A percentile compares a stretch with the other conserved stretches of the same genome.
Conservation (phyloP, 1,140 invertebrate species). For the Eumeta japonica region DNA sequence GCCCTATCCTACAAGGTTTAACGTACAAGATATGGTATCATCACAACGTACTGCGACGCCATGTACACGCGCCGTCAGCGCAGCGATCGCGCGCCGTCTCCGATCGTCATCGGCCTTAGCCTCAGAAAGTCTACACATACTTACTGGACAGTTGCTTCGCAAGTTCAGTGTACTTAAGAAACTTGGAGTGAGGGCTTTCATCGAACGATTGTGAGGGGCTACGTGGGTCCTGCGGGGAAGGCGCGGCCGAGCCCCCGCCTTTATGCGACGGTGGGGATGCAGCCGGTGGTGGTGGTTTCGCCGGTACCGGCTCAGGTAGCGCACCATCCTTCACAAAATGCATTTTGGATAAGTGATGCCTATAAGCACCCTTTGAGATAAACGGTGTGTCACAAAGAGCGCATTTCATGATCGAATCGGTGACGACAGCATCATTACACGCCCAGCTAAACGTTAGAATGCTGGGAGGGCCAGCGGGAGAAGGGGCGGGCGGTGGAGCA, state of each 20-base stretch:
- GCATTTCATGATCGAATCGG: conserved; percentile 90
- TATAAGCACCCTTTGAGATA: conserved; percentile 93
- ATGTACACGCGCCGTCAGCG: conserved; percentile 19
- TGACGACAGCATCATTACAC: conserved; percentile 86
- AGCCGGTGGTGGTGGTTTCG: conserved; percentile 51
- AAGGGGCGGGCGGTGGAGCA: conserved; percentile 42
- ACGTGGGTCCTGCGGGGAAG: conserved; percentile 57
- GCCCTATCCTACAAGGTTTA: conserved; percentile 50
- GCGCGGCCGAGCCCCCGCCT: conserved; percentile 50
- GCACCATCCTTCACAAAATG: conserved; percentile 93
- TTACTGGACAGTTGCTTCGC: conserved; percentile 95
- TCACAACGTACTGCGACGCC: conserved; percentile 46
- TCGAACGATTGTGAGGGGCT: conserved; percentile 68
- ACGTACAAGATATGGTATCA: conserved; percentile 58
- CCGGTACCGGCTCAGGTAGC: conserved; percentile 68
- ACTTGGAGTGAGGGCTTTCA: conserved; percentile 93
- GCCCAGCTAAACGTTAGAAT: conserved; percentile 92
- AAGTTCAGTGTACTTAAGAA: conserved; percentile 94
- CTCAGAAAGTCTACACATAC: conserved; percentile 90
- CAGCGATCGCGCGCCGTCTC: conserved; percentile 11
- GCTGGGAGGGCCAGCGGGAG: conserved; percentile 69
- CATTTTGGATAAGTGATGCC: conserved; percentile 95
- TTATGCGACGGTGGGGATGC: conserved; percentile 48
- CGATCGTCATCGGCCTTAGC: too few relatives aligned
- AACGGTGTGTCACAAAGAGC: conserved; percentile 95